Evolutionary conservation across 2,888 invertebrate species (phyloP).

Genomic region (Autographa gamma): DNA sequence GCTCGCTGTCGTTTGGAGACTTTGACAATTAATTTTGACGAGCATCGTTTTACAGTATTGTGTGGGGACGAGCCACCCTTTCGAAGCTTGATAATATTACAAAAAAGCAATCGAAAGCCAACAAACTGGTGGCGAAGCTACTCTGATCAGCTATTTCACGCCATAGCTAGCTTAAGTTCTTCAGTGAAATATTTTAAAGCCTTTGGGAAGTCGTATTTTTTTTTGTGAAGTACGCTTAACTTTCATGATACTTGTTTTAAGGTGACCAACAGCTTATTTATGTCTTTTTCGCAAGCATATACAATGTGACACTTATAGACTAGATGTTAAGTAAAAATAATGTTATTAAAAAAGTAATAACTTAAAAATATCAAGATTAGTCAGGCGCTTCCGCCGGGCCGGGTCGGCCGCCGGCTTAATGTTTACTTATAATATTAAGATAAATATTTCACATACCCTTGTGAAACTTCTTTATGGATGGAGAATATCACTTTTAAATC

Average conservation of each 20-base stretch:
- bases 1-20: background rate
- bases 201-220: background rate
- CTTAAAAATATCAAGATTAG: slow-evolving; percentile 70
- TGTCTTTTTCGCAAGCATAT: no score
- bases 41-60: slow-evolving; percentile 6
- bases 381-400: slow-evolving; percentile 56
- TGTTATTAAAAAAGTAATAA: slow-evolving; percentile 5
- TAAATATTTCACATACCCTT: slow-evolving; percentile 88
- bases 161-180: background rate
- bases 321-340: background rate
- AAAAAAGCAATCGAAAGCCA: slow-evolving; percentile 5
- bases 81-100: background rate
- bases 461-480: slow-evolving; percentile 88
- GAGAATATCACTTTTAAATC: slow-evolving; percentile 88
- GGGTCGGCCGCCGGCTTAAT: slow-evolving; percentile 71
- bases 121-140: background rate
- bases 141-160: background rate
- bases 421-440: slow-evolving; percentile 89
- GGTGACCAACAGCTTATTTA: no score
- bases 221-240: no score
- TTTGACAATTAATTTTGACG: slow-evolving; percentile 9
- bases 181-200: background rate
- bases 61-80: background rate
- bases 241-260: no score
- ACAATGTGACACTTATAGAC: no score